Percentiles rank a stretch among this genome's conserved stretches.
Conservation (phyloP, 2,797 vertebrate species). For the Pagetopsis macropterus region DNA sequence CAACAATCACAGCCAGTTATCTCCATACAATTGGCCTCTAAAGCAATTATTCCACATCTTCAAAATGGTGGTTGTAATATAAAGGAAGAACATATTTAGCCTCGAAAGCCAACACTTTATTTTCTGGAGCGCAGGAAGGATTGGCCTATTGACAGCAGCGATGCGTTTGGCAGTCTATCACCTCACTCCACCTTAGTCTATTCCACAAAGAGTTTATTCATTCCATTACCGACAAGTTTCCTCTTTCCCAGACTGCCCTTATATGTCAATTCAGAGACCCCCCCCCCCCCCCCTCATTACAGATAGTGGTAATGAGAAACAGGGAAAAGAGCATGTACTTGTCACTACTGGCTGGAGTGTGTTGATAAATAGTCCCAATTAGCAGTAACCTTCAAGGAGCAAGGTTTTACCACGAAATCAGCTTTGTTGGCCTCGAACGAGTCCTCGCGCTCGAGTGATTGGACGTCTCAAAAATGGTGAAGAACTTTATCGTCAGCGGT, state of each 20-base stretch:
- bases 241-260: slow-evolving; percentile 41
- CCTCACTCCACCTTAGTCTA: slow-evolving; percentile 9
- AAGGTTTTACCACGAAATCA: slow-evolving; percentile 60
- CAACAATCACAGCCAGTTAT: no score
- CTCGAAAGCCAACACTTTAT: background rate
- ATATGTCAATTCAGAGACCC: slow-evolving; percentile 74
- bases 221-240: slow-evolving; percentile 17
- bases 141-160: background rate
- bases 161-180: slow-evolving; percentile 17
- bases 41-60: background rate
- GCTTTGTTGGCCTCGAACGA: slow-evolving; percentile 64
- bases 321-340: slow-evolving; percentile 78
- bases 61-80: no score
- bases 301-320: slow-evolving; percentile 83
- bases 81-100: background rate
- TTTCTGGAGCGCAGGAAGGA: background rate
- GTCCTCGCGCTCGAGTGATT: slow-evolving; percentile 40
- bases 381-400: slow-evolving; percentile 80
- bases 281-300: slow-evolving; percentile 64
- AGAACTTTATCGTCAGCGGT: slow-evolving; percentile 1
- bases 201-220: slow-evolving; percentile 19
- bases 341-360: slow-evolving; percentile 75
- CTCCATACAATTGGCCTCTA: no score
- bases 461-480: slow-evolving; percentile 35
- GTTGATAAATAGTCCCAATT: slow-evolving; percentile 85